Base-by-base conservation (phyloP, 2,797 vertebrate species). In the Hypotaenidia philippensis region DNA sequence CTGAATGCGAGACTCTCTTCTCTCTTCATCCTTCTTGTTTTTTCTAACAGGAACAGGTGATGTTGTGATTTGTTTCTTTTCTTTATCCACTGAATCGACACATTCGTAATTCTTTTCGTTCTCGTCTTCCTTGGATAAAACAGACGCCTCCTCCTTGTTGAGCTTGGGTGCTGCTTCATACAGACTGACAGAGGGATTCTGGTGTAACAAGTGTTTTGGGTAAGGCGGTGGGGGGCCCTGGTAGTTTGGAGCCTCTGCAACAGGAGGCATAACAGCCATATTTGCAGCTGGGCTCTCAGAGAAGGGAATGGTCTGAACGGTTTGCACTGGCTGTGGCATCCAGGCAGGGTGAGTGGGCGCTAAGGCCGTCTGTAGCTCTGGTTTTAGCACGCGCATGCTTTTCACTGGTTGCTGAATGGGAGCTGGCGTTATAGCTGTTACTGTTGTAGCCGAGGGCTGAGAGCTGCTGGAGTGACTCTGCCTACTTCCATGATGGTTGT, bases 11-110 rank as follows among this genome's bases (percentile, higher is more conserved):
- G 98, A 99, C 91, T 99, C 99, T 52, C 99, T 98, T 17, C 98
- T 98, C 86, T 99, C 99, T 96, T 99, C 99, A 45, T 99, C 99
- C 61, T 98, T 99, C 96, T 99, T 99, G 96, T 98, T 99, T 75
- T 99, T 99, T 45, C 99, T 98, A 72, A 99, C 98, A 0, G 99
- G 99, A 83, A 99, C 99, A 1, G 99, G 99, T 2, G 99, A 99
- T 0, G 99, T 99, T 4, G 99, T 99, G 96, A 99, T 99, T 95
- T 99, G 99, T 86, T 99, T 99, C 91, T 99, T 99, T 96, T 99
- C 99, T 97, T 98, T 99, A 90, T 99, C 99, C 2, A 97, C 83
- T 27, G 93, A 91, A 72, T 98, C 92, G 78, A 68, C 32, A 49
- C 40, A 88, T 85, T 98, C 96, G 69, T 98, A 8, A 95, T 38